Evolutionary conservation across 2,797 vertebrate genomes (phyloP), one percentile per base, ranked within the genome.

Genomic region (Gymnothorax javanicus): DNA sequence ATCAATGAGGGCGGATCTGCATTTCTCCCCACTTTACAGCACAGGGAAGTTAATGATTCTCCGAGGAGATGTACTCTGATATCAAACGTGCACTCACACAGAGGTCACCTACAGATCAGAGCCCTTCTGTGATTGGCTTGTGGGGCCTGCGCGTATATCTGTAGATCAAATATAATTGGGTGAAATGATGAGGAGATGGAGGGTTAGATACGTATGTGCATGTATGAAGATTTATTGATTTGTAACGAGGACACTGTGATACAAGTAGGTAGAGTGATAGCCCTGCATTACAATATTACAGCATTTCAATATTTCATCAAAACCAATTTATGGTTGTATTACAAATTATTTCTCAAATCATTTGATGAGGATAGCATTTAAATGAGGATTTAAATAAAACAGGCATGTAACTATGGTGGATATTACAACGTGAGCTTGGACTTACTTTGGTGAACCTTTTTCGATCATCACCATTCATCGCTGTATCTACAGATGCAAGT

Each of bases 41-140:
- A 56, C 88, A 84, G 85, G 54, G 86, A 89, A 93, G 94, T 95
- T 95, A 95, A 94, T 95, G 92, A 95, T 95, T 95, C 89, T 93
- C 86, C 23, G 64, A 54, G 64, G 84, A 57, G 84, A 85, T 87
- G 69, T 43, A 60, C 81, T 43, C 60, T 57, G 75, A 85, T 87
- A 85, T 87, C 86, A 85, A 33, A 25, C 67, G 50, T 69, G 25
- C 58, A 57, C 33, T 82, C 27, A 84, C 85, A 84, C 64, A 88
- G 84, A 86, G 64, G 79, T 86, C 75, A 82, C 84, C 69, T 79
- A 69, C 54, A 57, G 83, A 27, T 87, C 23, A 64, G 57, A 43
- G 52, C 9, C 73, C 57, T 43, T 43, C 73, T 77, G 20, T 50
- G 73, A 52, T 15, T 50, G 73, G 73, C 33, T 77, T 50, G 13